Conservation (phyloP, 2,888 invertebrate species). For the Apotomis betuletana region DNA sequence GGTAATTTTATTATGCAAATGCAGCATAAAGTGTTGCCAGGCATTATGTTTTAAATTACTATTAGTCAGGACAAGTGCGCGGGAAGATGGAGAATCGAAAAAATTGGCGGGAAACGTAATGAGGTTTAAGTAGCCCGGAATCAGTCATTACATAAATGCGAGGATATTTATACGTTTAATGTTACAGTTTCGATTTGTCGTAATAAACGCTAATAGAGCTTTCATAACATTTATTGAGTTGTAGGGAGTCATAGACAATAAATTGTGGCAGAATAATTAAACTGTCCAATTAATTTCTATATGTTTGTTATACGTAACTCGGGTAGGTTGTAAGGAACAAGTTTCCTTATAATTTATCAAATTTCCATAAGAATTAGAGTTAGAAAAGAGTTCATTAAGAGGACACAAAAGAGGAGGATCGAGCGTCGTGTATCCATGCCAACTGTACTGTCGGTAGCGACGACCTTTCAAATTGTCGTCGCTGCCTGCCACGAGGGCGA, state of each 20-base stretch:
- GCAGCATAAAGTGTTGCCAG: slow-evolving; percentile 78
- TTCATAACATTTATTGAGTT: not conserved
- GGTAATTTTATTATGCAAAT: slow-evolving; percentile 83
- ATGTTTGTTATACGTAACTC: slow-evolving; percentile 13
- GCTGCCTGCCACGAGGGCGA: slow-evolving; percentile 52
- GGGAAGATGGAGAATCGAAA: slow-evolving; percentile 62
- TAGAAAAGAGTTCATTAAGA: slow-evolving; percentile 50
- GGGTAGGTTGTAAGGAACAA: slow-evolving; percentile 16
- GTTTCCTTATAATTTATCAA: slow-evolving; percentile 43
- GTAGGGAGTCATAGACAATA: not conserved
- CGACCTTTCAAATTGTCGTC: slow-evolving; percentile 57
- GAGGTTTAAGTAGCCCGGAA: slow-evolving; percentile 37
- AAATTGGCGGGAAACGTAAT: slow-evolving; percentile 54
- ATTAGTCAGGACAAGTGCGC: slow-evolving; percentile 61
- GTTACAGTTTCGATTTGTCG: slow-evolving; percentile 23
- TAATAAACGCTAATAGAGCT: not conserved
- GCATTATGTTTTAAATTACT: slow-evolving; percentile 74
- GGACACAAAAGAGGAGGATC: slow-evolving; percentile 60
- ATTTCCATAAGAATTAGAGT: slow-evolving; percentile 50
- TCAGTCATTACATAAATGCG: slow-evolving; percentile 21
- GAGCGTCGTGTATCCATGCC: slow-evolving; percentile 32
- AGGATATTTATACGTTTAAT: slow-evolving; percentile 20
- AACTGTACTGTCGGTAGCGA: slow-evolving; percentile 41
- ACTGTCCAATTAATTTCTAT: slow-evolving; percentile 14
- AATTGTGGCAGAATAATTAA: not conserved